A percentile compares a stretch with the other conserved stretches of the same genome.
These are phyloP conservation scores for Amblyopsis hoosieri DNA, from an alignment of 2,797 vertebrate species.

Conservation along the genomic window DNA sequence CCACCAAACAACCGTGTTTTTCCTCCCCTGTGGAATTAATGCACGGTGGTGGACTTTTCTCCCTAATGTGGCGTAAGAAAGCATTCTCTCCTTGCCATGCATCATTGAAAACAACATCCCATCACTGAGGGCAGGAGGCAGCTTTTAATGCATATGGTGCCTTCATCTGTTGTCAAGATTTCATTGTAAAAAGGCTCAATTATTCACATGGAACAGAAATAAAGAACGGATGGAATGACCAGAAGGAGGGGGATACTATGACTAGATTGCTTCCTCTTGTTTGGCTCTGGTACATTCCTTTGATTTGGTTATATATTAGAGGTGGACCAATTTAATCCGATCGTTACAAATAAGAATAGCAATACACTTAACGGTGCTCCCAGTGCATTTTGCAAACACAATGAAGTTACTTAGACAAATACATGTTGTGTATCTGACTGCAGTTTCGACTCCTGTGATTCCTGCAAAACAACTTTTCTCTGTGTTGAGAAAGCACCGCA, in stretches of 20 bases:
- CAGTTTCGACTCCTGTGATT: too few relatives aligned
- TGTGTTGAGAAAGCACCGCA: too few relatives aligned
- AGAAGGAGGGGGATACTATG: slow-evolving; percentile 4
- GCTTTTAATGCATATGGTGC: slow-evolving; percentile 55
- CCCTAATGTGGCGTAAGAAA: slow-evolving; percentile 44
- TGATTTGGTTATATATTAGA: background rate
- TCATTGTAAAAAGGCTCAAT: slow-evolving; percentile 61
- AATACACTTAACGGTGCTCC: too few relatives aligned
- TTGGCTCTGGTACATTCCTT: background rate
- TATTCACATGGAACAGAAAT: slow-evolving; percentile 56
- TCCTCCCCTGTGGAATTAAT: slow-evolving; percentile 26
- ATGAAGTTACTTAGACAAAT: too few relatives aligned
- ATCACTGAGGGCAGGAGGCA: slow-evolving; percentile 40
- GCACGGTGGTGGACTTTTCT: slow-evolving; percentile 26
- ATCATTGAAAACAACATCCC: slow-evolving; percentile 62
- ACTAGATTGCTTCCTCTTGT: slow-evolving; percentile 15
- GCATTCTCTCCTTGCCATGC: slow-evolving; percentile 44
- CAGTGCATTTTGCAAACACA: too few relatives aligned
- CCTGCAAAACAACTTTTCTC: too few relatives aligned
- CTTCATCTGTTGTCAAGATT: slow-evolving; percentile 65
- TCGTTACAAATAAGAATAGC: too few relatives aligned
- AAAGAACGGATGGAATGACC: slow-evolving; percentile 37
- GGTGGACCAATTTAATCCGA: too few relatives aligned
- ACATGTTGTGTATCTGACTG: too few relatives aligned
- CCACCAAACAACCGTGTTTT: slow-evolving; percentile 1